Evolutionary conservation across 2,888 invertebrate species (phyloP), one percentile per base, ranked within the genome.

Genomic region (Chorisops tibialis): DNA sequence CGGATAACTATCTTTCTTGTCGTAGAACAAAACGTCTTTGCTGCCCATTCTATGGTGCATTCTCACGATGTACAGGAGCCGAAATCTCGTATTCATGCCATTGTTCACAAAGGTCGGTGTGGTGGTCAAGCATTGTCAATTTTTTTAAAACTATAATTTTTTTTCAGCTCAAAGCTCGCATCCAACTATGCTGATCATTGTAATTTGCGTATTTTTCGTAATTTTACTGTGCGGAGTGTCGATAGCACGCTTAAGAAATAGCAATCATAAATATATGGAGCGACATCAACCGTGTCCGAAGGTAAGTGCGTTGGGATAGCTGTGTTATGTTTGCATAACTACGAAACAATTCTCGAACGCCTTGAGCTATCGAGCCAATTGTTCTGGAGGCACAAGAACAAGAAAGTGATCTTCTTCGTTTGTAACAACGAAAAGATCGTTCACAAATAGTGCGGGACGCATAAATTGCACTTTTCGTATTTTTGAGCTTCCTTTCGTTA

Each of bases 31-130:
- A 79, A 82, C 16, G 45, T 35, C 7, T 9, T 74, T 35, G 76
- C 75, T 51, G 80, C 82, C 21, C 76, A 77, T 68, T 75, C 76
- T 3, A 70, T 78, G 68, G 65, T 74, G 7, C 77, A 78, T 66
- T 70, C 73, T 9, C 77, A 76, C 62, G 74, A 76, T 59, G 74
- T 74, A 2, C 76, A 75, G 63, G 78, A 77, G 63, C 75, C 77
- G 14, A 75, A 75, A 62, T 71, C 74, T 18, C 71, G 70, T 47
- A 66, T 75, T 18, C 76, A 74, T 67, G 70, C 76, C 1, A 70
- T 75, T 61, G 69, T 71, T 12, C 74, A 73, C 48, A 75, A 75
- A 71, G 72, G 77, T 74, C 69, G 51, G 35, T 38, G 4, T 37
- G 19, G 19, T 22, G 11, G 16, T 38, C 21, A 35, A n/a, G 5